Evolutionary conservation across 2,888 invertebrate genomes (phyloP).

Genomic region (Pterostichus niger): DNA sequence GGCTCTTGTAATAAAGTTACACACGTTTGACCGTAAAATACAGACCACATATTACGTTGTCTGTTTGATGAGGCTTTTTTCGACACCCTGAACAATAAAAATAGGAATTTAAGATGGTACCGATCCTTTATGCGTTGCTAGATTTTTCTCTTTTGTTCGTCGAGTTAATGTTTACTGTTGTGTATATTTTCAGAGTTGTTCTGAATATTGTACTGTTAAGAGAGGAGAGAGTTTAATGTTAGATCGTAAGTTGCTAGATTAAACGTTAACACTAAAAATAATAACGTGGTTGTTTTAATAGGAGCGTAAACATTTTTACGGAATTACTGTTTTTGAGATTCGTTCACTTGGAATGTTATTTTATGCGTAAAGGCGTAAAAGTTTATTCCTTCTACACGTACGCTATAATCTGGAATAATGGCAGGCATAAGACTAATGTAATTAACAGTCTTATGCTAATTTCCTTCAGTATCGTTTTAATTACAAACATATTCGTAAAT

Average conservation of each 20-base stretch:
- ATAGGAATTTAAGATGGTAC: conserved; percentile 57
- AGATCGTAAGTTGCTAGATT: conserved; percentile 41
- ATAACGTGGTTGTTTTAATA: conserved; percentile 50
- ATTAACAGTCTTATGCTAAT: conserved; percentile 30
- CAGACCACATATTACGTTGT: conserved; percentile 59
- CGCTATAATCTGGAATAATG: conserved; percentile 41
- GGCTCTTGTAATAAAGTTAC: conserved; percentile 56
- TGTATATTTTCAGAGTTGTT: background rate
- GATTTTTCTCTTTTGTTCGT: conserved; percentile 19
- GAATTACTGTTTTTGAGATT: conserved; percentile 14
- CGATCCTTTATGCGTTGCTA: conserved; percentile 35
- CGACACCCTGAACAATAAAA: conserved; percentile 58
- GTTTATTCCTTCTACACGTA: conserved; percentile 5
- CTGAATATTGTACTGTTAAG: conserved; percentile 46
- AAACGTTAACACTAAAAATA: conserved; percentile 45
- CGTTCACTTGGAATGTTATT: conserved; percentile 17
- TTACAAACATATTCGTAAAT: conserved; percentile 41
- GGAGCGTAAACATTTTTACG: conserved; percentile 41
- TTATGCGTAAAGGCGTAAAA: conserved; percentile 7
- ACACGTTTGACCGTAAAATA: conserved; percentile 51
- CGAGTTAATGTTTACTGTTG: too few relatives aligned
- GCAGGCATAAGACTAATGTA: conserved; percentile 9
- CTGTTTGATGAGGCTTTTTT: conserved; percentile 50
- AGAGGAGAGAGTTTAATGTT: conserved; percentile 9
- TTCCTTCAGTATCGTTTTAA: conserved; percentile 28